Evolutionary conservation across 2,888 invertebrate species (phyloP).

Genomic region (Uropetala carovei): DNA sequence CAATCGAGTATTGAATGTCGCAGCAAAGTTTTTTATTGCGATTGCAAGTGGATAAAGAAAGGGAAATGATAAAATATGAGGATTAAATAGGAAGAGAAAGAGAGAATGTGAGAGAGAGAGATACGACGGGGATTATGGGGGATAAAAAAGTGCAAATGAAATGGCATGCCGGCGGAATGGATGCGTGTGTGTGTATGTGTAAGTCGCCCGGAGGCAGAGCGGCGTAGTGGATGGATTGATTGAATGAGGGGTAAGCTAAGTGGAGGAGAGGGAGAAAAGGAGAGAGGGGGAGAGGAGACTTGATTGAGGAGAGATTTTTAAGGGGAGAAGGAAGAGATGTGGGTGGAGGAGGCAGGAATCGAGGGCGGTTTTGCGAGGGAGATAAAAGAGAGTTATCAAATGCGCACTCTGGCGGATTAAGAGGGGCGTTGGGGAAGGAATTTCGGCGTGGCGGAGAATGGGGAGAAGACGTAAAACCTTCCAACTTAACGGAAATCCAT

Average conservation of each 20-base stretch:
- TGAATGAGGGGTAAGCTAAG: not conserved
- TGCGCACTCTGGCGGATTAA: slow-evolving; percentile 55
- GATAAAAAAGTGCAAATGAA: not conserved
- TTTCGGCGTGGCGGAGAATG: not conserved
- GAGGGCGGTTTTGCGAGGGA: slow-evolving; percentile 4
- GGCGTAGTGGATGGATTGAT: not conserved
- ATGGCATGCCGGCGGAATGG: not conserved
- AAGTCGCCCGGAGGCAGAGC: not conserved
- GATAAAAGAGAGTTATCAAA: slow-evolving; percentile 54
- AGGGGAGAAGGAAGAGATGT: not conserved
- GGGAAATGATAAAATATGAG: not conserved
- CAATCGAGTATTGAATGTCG: not conserved
- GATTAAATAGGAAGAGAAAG: not conserved
- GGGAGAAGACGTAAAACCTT: not conserved
- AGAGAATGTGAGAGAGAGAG: not conserved
- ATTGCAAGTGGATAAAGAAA: no score
- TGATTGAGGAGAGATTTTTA: no score
- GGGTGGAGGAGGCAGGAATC: not conserved
- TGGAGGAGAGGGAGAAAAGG: not conserved
- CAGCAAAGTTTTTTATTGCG: not conserved
- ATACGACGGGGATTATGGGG: not conserved
- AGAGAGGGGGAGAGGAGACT: not conserved
- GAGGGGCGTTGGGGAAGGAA: not conserved
- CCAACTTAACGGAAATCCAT: slow-evolving; percentile 24
- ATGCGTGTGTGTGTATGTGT: not conserved